These are phyloP conservation scores for Cryptocheilus praepositus DNA, from an alignment of 2,888 invertebrate species.

Conservation along the genomic window DNA sequence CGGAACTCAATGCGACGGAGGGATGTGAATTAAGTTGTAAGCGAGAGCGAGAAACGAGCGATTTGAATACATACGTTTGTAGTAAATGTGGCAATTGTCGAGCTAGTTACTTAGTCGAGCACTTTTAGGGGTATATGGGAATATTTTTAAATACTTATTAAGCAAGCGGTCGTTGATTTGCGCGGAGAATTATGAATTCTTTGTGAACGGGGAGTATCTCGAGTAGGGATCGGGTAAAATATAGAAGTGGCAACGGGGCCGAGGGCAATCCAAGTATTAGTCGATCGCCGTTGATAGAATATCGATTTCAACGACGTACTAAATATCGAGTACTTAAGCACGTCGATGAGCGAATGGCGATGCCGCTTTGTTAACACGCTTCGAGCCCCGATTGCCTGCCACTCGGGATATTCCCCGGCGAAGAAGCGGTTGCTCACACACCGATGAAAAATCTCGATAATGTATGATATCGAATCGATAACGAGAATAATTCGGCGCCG, in stretches of 20 bases:
- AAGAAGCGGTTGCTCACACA: slow-evolving; percentile 56
- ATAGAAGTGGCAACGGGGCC: background rate
- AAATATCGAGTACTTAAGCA: slow-evolving; percentile 28
- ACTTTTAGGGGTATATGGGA: slow-evolving; percentile 65
- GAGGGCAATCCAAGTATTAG: slow-evolving; percentile 1
- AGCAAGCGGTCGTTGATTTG: slow-evolving; percentile 54
- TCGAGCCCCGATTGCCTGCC: slow-evolving; percentile 11
- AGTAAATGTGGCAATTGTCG: slow-evolving; percentile 69
- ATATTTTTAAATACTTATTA: slow-evolving; percentile 64
- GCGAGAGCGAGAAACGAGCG: slow-evolving; percentile 23
- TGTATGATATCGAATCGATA: slow-evolving; percentile 62
- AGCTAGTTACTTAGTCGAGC: slow-evolving; percentile 70
- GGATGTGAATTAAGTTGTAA: slow-evolving; percentile 40
- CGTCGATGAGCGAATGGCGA: slow-evolving; percentile 2
- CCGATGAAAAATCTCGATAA: slow-evolving; percentile 43
- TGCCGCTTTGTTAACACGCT: slow-evolving; percentile 1
- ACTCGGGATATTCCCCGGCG: slow-evolving; percentile 47
- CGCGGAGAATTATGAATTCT: slow-evolving; percentile 22
- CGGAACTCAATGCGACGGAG: no score
- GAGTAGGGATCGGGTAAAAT: slow-evolving; percentile 3
- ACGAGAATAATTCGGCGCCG: slow-evolving; percentile 50
- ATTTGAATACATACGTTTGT: slow-evolving; percentile 55
- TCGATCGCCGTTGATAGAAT: slow-evolving; percentile 9
- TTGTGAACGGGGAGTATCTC: slow-evolving; percentile 48
- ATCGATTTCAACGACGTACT: background rate